Evolutionary conservation across 2,888 invertebrate species (phyloP).

Genomic region (Sinopyrophorus schimmeli): DNA sequence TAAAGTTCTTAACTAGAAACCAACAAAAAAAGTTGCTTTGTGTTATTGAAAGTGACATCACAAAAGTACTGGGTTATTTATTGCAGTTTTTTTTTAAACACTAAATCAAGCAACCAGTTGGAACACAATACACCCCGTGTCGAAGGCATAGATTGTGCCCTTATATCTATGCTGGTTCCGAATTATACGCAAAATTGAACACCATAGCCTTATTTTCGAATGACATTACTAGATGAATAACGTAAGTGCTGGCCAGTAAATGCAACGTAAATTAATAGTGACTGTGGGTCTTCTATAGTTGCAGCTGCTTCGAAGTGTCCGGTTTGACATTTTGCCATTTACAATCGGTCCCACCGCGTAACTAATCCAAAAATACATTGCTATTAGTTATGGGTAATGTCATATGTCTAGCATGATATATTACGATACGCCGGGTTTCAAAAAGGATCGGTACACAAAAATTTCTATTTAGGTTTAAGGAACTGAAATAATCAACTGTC

Average conservation of each 20-base stretch:
- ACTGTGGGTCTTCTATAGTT: slow-evolving; percentile 28
- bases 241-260: slow-evolving; percentile 37
- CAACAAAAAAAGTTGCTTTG: too few relatives aligned
- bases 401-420: slow-evolving; percentile 52
- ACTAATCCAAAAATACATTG: slow-evolving; percentile 55
- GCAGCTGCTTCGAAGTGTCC: slow-evolving; percentile 43
- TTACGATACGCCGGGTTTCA: slow-evolving; percentile 45
- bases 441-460: slow-evolving; percentile 42
- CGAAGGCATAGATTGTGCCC: slow-evolving; percentile 39
- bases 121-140: slow-evolving; percentile 40
- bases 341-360: slow-evolving; percentile 43
- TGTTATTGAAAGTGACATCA: too few relatives aligned
- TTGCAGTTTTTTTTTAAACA: too few relatives aligned
- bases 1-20: too few relatives aligned
- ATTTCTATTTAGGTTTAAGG: slow-evolving; percentile 45
- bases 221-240: slow-evolving; percentile 47
- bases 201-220: slow-evolving; percentile 47
- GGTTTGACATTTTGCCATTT: slow-evolving; percentile 49
- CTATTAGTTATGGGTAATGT: slow-evolving; percentile 54
- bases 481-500: slow-evolving; percentile 51
- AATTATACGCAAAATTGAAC: slow-evolving; percentile 54
- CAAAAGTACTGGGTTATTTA: too few relatives aligned
- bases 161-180: slow-evolving; percentile 41
- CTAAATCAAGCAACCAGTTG: slow-evolving; percentile 42
- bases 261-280: slow-evolving; percentile 38